Conservation (phyloP, 2,888 invertebrate species). For the Dastarcus helophoroides region DNA sequence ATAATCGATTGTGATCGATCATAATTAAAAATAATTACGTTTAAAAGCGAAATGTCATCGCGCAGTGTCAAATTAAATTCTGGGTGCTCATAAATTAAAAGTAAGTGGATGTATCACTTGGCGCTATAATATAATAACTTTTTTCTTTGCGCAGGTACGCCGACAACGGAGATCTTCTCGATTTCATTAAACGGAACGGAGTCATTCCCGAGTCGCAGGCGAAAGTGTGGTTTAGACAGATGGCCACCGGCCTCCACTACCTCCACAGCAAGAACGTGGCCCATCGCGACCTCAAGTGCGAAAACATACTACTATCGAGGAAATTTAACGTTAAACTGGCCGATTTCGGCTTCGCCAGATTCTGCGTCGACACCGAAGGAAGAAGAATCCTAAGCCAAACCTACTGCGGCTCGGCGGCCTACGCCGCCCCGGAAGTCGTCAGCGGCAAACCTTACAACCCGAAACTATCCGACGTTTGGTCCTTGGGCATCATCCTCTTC, state of each 20-base stretch:
- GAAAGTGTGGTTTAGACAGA: slow-evolving; percentile 76
- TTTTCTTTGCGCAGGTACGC: slow-evolving; percentile 43
- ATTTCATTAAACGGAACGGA: slow-evolving; percentile 69
- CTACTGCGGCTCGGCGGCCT: slow-evolving; percentile 93
- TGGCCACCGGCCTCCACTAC: slow-evolving; percentile 73
- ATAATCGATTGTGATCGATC: background rate
- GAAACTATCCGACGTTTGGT: slow-evolving; percentile 87
- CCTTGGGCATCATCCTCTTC: slow-evolving; percentile 79
- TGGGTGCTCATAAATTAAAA: slow-evolving; percentile 5
- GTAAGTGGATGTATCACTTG: slow-evolving; percentile 9
- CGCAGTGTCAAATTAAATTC: slow-evolving; percentile 1
- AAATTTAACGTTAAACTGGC: slow-evolving; percentile 83
- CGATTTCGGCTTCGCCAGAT: slow-evolving; percentile 88
- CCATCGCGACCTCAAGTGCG: slow-evolving; percentile 89
- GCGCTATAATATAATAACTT: slow-evolving; percentile 11
- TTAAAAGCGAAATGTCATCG: background rate
- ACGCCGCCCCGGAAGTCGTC: slow-evolving; percentile 92
- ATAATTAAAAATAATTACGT: background rate
- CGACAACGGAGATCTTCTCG: slow-evolving; percentile 80
- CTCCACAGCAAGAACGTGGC: slow-evolving; percentile 76
- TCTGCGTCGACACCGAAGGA: slow-evolving; percentile 61
- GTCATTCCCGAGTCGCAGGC: slow-evolving; percentile 68
- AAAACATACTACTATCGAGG: slow-evolving; percentile 75
- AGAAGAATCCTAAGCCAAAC: slow-evolving; percentile 74
- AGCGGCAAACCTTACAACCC: slow-evolving; percentile 82